Evolutionary conservation across 2,113 vertebrate species (phyloP).

Genomic region (Oryzias curvinotus): DNA sequence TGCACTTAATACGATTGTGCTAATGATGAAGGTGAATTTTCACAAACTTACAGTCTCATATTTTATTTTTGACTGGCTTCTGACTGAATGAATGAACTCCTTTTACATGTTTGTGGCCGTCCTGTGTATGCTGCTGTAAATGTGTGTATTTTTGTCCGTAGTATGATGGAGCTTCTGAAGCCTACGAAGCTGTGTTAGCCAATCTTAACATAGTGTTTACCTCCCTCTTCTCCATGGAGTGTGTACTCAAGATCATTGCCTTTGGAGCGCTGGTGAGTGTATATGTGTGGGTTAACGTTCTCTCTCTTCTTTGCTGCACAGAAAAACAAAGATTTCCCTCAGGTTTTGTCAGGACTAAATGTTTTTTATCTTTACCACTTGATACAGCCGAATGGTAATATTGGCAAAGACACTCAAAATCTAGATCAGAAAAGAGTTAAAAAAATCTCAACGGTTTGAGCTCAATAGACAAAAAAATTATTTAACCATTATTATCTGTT

Average conservation of each 20-base stretch:
- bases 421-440: no score
- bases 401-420: no score
- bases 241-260: slow-evolving; percentile 95
- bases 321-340: background rate
- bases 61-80: background rate
- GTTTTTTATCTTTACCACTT: background rate
- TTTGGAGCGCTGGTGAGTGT: slow-evolving; percentile 90
- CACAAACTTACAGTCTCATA: background rate
- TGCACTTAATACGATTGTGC: slow-evolving; percentile 95
- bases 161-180: slow-evolving; percentile 78
- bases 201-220: slow-evolving; percentile 98
- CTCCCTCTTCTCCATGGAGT: slow-evolving; percentile 95
- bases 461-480: no score
- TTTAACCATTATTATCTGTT: no score
- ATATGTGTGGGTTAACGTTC: slow-evolving; percentile 10
- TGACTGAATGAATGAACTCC: slow-evolving; percentile 4
- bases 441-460: no score
- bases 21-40: slow-evolving; percentile 94
- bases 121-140: background rate
- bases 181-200: slow-evolving; percentile 86
- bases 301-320: slow-evolving; percentile 3
- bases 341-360: background rate
- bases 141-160: slow-evolving; percentile 54
- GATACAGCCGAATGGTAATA: background rate
- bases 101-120: slow-evolving; percentile 17